These are phyloP conservation scores for Oscheius sp. DNA, from an alignment of 2,888 invertebrate species.

Conservation along the genomic window DNA sequence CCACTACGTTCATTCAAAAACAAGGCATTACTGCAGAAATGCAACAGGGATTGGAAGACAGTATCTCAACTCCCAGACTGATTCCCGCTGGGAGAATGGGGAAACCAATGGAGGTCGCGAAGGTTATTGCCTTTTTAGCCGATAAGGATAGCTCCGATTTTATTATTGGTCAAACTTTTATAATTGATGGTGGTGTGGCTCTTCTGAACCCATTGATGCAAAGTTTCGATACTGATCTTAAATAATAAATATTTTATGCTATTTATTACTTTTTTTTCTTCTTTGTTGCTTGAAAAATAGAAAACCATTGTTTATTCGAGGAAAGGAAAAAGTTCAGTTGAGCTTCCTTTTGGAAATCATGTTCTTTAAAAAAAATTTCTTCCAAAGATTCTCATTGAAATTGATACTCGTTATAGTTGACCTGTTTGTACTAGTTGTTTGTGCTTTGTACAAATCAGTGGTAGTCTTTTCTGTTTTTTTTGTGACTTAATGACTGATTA, in stretches of 20 bases:
- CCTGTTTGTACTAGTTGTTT: no score
- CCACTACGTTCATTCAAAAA: constrained; percentile 19
- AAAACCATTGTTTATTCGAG: no score
- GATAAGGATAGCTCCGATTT: constrained; percentile 32
- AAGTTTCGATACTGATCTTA: not conserved
- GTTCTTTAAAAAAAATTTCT: no score
- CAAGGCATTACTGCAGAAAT: constrained; percentile 20
- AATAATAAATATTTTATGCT: not conserved
- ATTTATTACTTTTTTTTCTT: not conserved
- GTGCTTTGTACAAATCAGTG: no score
- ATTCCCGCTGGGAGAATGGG: constrained; percentile 32
- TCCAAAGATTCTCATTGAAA: no score
- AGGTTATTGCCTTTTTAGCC: constrained; percentile 37
- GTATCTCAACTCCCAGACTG: not conserved
- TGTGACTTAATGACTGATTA: no score
- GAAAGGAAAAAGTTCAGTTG: no score
- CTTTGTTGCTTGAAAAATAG: no score
- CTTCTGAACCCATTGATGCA: constrained; percentile 6
- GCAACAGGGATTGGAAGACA: not conserved
- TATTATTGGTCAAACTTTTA: constrained; percentile 6
- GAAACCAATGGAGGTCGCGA: constrained; percentile 34
- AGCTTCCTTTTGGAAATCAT: no score
- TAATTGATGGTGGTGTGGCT: constrained; percentile 35
- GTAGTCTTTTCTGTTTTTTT: no score
- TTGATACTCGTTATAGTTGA: no score